A percentile compares a stretch with the other conserved stretches of the same genome.
These are phyloP conservation scores for Astreopora myriophthalma DNA, from an alignment of 64 coral and sea anemone genomes.

Conservation along the genomic window DNA sequence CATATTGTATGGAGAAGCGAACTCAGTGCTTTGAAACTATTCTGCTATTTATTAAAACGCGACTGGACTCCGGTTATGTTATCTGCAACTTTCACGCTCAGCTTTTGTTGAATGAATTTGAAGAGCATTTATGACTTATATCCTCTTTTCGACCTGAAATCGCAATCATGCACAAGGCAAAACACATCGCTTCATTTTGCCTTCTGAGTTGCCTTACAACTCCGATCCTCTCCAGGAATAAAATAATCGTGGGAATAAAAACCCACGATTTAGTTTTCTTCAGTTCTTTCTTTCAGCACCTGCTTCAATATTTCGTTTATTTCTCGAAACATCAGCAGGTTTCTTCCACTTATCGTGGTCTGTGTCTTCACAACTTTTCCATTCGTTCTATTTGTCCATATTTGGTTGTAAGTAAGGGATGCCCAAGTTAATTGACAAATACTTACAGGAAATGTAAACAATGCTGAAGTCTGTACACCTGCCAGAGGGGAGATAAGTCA, in stretches of 20 bases:
- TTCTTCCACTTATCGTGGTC: too few species aligned
- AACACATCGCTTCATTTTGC: too few species aligned
- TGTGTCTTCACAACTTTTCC: background rate
- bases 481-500: background rate
- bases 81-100: too few species aligned
- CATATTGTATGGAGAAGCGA: too few species aligned
- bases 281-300: too few species aligned
- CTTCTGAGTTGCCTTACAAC: too few species aligned
- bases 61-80: too few species aligned
- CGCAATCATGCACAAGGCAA: background rate
- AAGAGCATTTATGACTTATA: background rate
- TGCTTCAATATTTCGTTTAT: background rate
- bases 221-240: too few species aligned
- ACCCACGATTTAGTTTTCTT: too few species aligned
- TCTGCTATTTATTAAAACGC: too few species aligned
- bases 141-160: background rate
- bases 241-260: too few species aligned
- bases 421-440: background rate
- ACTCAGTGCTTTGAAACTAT: too few species aligned
- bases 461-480: background rate
- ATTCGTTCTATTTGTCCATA: background rate
- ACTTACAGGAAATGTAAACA: background rate
- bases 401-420: background rate
- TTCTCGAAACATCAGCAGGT: background rate
- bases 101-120: background rate